Evolutionary conservation across 1,140 invertebrate species (phyloP).

Genomic region (Zaprionus tsacasi): DNA sequence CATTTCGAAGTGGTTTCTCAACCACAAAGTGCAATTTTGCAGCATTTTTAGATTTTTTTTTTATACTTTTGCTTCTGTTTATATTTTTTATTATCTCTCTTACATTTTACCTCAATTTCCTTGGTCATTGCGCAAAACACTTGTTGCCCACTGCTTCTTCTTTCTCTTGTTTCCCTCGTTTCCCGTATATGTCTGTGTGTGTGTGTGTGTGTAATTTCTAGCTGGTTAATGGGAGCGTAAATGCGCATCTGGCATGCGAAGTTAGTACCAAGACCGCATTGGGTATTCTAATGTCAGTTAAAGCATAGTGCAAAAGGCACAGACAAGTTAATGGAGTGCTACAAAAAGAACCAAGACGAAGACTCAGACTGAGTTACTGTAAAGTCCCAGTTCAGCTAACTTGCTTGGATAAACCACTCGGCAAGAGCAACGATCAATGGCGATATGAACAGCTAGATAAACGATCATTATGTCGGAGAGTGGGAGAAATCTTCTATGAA

Average conservation of each 20-base stretch:
- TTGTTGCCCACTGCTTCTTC: constrained; percentile 47
- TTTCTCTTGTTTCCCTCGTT: constrained; percentile 12
- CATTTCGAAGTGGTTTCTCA: background rate
- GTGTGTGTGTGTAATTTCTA: constrained; percentile 59
- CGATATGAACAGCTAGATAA: constrained; percentile 26
- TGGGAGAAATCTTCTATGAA: background rate
- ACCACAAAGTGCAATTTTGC: constrained; percentile 52
- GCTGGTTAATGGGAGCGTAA: constrained; percentile 79
- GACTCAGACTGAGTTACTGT: constrained; percentile 23
- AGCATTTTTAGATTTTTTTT: constrained; percentile 47
- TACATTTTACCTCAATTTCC: constrained; percentile 52
- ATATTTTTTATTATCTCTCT: constrained; percentile 25
- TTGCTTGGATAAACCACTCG: constrained; percentile 35
- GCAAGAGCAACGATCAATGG: constrained; percentile 39
- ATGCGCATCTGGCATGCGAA: constrained; percentile 78
- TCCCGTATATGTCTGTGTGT: constrained; percentile 29
- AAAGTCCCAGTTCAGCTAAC: constrained; percentile 38
- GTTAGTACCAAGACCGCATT: constrained; percentile 45
- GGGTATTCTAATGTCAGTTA: constrained; percentile 68
- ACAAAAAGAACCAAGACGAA: constrained; percentile 52
- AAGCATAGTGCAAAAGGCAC: constrained; percentile 77
- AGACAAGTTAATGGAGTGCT: constrained; percentile 77
- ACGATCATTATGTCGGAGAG: background rate
- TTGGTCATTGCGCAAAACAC: constrained; percentile 71
- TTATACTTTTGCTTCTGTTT: constrained; percentile 34